Evolutionary conservation across 2,113 vertebrate species (phyloP).

Genomic region (Craseonycteris thonglongyai): DNA sequence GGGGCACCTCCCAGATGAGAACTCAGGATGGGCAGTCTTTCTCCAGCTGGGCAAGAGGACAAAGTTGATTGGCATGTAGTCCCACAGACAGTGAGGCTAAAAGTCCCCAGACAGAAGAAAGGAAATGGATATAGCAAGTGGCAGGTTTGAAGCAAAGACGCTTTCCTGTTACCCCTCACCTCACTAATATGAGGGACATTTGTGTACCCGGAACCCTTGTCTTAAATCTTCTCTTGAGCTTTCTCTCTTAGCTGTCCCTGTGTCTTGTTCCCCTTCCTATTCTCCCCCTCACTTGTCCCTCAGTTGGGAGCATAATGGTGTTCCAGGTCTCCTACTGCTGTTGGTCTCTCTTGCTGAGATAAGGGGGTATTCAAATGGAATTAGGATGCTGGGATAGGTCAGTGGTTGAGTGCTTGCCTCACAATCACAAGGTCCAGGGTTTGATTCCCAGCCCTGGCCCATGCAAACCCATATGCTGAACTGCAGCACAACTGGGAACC

Average conservation of each 20-base stretch:
- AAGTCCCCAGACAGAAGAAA: neutral
- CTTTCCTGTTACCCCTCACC: neutral
- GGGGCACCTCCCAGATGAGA: neutral
- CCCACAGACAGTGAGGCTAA: neutral
- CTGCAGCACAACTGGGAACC: no score
- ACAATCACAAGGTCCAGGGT: no score
- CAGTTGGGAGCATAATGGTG: neutral
- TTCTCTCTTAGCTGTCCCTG: neutral
- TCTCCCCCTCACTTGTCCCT: neutral
- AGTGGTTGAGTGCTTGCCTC: no score
- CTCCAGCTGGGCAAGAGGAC: neutral
- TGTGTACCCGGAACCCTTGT: neutral
- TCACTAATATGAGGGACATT: neutral
- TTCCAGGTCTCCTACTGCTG: neutral
- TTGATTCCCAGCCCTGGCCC: no score
- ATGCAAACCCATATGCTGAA: no score
- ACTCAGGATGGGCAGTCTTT: neutral
- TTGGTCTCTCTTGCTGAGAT: neutral
- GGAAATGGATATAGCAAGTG: neutral
- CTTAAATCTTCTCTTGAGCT: neutral
- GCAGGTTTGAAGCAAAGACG: neutral
- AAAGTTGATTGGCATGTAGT: neutral
- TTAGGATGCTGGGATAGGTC: no score
- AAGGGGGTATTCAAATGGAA: no score
- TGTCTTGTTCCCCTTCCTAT: no score